Base-by-base conservation (phyloP, 2,113 vertebrate species). In the Gambusia affinis region DNA sequence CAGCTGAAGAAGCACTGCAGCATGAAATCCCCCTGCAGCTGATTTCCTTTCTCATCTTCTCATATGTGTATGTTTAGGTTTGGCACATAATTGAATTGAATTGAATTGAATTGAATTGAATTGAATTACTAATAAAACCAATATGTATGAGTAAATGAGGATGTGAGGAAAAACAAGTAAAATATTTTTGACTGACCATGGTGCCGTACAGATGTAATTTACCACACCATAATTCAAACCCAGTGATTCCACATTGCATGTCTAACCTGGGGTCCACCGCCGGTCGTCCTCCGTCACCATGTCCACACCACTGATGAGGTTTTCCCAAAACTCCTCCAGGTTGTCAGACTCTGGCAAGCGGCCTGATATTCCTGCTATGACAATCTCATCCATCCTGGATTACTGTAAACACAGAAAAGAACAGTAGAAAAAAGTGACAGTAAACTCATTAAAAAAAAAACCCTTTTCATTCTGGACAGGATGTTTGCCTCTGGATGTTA, bases 241-340 rank as follows among this genome's bases (percentile, higher is more conserved):
- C 22, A 60, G 14, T 15, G 14, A 15, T 61, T 62, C 35, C 66
- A 10, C 10, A 22, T 44, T 1, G 64, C 27, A 12, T 29, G 28
- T 35, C 75, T 93, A 80, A 99, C 98, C 98, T 71, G 97, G 95
- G 75, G 96, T 98, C 98, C 98, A 99, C 54, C 97, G 91, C 69
- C 97, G 88, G 91, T 98, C 94, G 51, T 99, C 97, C 4, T 99
- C 97, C 10, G 97, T 99, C 78, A 99, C 96, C 98, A 99, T 99
- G 91, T 99, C 98, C 73, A 99, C 94, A 17, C 97, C 95, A 60
- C 94, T 95, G 33, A 98, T 90, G 81, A 99, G 95, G 85, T 99
- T 99, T 60, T 95, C 95, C 98, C 98, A 99, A 92, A 99, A 99
- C 88, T 99, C 97, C 79, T 97, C 88, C 88, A 99, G 76, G 87